Evolutionary conservation across 2,797 vertebrate genomes (phyloP), one percentile per base, ranked within the genome.

Genomic region (Heteromormyrus szaboi): DNA sequence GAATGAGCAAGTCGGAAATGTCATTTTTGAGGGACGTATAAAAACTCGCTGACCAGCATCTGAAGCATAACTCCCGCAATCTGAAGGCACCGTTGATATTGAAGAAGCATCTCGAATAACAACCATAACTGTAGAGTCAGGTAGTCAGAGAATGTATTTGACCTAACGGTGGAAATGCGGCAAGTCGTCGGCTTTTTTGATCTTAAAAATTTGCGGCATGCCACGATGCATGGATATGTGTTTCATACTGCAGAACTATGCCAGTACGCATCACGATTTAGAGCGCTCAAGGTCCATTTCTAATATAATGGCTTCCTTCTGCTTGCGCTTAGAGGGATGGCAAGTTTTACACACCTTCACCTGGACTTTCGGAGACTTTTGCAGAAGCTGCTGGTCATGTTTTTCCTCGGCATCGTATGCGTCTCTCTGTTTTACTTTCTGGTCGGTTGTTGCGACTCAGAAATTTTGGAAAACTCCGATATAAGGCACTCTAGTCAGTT

Each of bases 381-480:
- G 88, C 95, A 94, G 68, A 95, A 93, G 91, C 94, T 96, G 91
- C 91, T 95, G 90, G 90, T 94, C 92, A 96, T 95, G 90, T 95
- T 95, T 89, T 95, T 94, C 76, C 84, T 96, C 84, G 94, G 94
- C 91, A 90, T 95, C 89, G 88, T 95, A 83, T 95, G 95, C 92
- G 94, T 94, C 88, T 95, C 93, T 3, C 65, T 96, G 29, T 91
- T 96, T 8, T 96, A 95, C 11, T 91, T 96, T 17, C 91, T 96
- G 76, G 92, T 94, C 33, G 95, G 94, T 76, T 93, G 95, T 93
- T 94, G 95, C 88, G 93, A 94, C 88, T 94, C 95, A 11, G 93
- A 93, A 17, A 87, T 94, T 44, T 81, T 89, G 0, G 93, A 94
- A 6, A 94, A 88, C 90, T 90, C 93, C 0, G 91, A 92, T 0